These are phyloP conservation scores for Ciconia nigra DNA, from an alignment of 2,797 vertebrate species.

Conservation along the genomic window DNA sequence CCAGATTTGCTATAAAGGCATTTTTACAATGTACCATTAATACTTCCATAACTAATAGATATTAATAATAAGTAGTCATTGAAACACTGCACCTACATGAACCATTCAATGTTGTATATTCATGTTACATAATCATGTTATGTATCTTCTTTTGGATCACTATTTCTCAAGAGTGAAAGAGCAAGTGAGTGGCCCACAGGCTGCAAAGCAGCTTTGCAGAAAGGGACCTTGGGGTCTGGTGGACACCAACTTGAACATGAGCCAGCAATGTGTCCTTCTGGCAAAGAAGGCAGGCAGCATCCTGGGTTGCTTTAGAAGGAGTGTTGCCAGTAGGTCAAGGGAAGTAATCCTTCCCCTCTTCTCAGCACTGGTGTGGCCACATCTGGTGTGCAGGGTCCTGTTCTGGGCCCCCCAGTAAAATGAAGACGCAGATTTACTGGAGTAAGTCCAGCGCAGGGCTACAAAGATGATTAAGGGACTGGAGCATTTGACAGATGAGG, in stretches of 20 bases:
- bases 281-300: background rate
- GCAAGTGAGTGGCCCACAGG: background rate
- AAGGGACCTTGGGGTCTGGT: background rate
- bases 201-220: background rate
- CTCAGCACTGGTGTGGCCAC: background rate
- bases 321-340: background rate
- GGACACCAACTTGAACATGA: background rate
- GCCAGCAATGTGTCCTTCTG: background rate
- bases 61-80: background rate
- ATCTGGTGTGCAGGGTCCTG: background rate
- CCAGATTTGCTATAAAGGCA: background rate
- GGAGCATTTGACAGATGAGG: background rate
- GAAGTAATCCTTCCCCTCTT: background rate
- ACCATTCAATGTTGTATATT: background rate
- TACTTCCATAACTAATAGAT: background rate
- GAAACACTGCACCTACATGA: background rate
- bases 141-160: background rate
- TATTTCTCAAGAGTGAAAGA: background rate
- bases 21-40: background rate
- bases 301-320: background rate
- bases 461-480: accelerated
- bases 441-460: background rate
- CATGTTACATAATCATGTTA: background rate
- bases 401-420: background rate
- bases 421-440: background rate